phyloP scores from a whole-genome alignment of 1,140 invertebrate species.

The Nasonia giraulti region DNA sequence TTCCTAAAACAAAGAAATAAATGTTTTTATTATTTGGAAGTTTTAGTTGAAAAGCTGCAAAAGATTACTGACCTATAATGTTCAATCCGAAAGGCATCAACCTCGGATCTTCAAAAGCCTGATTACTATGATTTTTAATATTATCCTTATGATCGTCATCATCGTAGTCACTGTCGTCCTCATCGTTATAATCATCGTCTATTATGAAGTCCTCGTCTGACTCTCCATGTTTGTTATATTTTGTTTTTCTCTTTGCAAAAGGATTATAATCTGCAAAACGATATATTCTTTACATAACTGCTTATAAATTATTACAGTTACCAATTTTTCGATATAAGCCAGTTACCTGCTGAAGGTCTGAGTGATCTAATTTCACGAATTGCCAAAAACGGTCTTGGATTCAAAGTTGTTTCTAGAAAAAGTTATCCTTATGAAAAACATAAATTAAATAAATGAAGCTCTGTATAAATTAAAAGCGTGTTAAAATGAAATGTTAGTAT shows the following conservation, averaged over 20 bases:
- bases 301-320: neutral
- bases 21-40: neutral
- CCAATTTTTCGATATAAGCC: neutral
- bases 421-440: conserved; percentile 1
- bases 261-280: neutral
- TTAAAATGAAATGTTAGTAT: conserved; percentile 33
- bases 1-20: conserved; percentile 10
- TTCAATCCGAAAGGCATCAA: conserved; percentile 31
- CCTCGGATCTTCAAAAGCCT: neutral
- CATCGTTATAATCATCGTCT: neutral
- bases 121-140: neutral
- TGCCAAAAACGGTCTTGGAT: conserved; percentile 29
- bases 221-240: neutral
- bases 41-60: neutral
- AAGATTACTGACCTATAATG: conserved; percentile 15
- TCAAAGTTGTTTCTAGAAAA: conserved; percentile 9
- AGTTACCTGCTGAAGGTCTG: conserved; percentile 2
- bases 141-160: neutral
- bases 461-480: neutral
- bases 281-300: neutral
- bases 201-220: neutral
- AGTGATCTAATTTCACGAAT: conserved; percentile 42
- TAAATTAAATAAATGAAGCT: neutral
- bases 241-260: neutral
- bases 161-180: neutral